phyloP scores from a whole-genome alignment of 2,113 vertebrate genomes.

The Paralichthys olivaceus region DNA sequence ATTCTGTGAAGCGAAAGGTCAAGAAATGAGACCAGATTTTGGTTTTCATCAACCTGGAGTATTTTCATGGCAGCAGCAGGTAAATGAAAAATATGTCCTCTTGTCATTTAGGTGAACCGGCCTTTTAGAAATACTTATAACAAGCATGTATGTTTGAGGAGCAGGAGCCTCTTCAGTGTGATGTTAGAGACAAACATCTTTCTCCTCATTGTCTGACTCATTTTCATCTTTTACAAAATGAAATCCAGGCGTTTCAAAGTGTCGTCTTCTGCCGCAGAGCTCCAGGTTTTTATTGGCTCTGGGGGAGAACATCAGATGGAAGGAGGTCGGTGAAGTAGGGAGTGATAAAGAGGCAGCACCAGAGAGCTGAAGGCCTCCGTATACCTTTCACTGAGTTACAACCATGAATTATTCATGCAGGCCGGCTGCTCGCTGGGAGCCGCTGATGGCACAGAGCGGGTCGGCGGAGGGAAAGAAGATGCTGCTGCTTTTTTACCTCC shows the following conservation, averaged over 20 bases:
- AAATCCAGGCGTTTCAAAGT: not conserved
- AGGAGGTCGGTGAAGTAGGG: not conserved
- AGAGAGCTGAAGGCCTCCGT: conserved; percentile 24
- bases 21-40: too few relatives aligned
- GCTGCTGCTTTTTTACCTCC: conserved; percentile 56
- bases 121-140: not conserved
- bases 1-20: too few relatives aligned
- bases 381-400: conserved; percentile 50
- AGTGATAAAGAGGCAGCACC: conserved; percentile 33
- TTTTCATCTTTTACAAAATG: not conserved
- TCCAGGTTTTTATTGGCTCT: conserved; percentile 18
- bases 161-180: too few relatives aligned
- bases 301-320: conserved; percentile 1
- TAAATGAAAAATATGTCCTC: too few relatives aligned
- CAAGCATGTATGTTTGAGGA: too few relatives aligned
- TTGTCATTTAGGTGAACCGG: not conserved
- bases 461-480: conserved; percentile 38
- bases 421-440: conserved; percentile 51
- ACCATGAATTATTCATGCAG: conserved; percentile 65
- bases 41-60: too few relatives aligned
- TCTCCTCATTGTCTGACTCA: too few relatives aligned
- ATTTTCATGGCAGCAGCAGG: too few relatives aligned
- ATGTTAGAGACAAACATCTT: too few relatives aligned
- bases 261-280: not conserved
- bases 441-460: conserved; percentile 57